Conservation (phyloP, 2,888 invertebrate genomes). For the Oligia fasciuncula region DNA sequence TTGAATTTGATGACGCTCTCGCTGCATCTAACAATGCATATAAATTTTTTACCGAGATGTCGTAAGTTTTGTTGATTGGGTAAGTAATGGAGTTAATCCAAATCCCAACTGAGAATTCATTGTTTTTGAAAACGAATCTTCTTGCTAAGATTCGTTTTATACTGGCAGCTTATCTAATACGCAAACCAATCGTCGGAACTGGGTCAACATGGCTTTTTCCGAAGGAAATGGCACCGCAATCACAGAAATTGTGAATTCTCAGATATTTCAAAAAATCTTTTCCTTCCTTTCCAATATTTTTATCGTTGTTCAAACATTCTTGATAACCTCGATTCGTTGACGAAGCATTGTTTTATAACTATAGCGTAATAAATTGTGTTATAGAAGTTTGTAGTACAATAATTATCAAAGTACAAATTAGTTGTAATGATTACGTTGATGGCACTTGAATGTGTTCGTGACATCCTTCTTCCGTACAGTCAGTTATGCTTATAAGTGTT, state of each 20-base stretch:
- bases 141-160: not conserved
- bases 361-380: conserved; percentile 49
- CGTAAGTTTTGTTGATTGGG: not conserved
- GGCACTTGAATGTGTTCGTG: conserved; percentile 33
- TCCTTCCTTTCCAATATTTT: conserved; percentile 54
- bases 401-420: conserved; percentile 55
- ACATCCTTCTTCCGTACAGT: conserved; percentile 41
- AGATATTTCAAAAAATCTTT: conserved; percentile 38
- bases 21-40: not conserved
- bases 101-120: not conserved
- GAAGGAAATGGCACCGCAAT: conserved; percentile 16
- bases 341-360: conserved; percentile 57
- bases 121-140: not conserved
- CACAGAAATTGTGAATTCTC: conserved; percentile 39
- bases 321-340: conserved; percentile 64
- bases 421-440: conserved; percentile 51
- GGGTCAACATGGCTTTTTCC: conserved; percentile 50
- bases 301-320: conserved; percentile 58
- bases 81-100: not conserved
- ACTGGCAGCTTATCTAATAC: conserved; percentile 20
- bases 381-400: conserved; percentile 41
- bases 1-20: not conserved
- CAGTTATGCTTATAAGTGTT: conserved; percentile 3
- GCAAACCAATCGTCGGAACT: conserved; percentile 18
- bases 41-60: not conserved